Evolutionary conservation across 2,113 vertebrate genomes (phyloP).

Genomic region (Rhinoderma darwinii): DNA sequence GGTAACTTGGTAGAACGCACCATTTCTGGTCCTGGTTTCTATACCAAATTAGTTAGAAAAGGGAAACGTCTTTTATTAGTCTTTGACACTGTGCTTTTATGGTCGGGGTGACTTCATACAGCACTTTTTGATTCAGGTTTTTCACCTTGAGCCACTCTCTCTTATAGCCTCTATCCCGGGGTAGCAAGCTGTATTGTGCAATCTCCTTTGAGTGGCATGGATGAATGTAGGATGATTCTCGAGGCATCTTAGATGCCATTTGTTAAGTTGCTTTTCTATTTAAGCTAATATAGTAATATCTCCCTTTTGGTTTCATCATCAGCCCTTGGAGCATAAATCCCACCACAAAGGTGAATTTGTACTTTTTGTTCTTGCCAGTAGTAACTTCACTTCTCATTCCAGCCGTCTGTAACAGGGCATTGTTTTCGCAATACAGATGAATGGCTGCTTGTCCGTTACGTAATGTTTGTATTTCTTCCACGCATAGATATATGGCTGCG

Average conservation of each 20-base stretch:
- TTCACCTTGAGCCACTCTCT: neutral
- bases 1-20: no score
- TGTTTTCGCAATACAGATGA: neutral
- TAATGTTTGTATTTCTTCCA: neutral
- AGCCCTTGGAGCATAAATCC: neutral
- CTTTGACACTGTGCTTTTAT: no score
- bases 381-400: neutral
- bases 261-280: neutral
- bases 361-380: neutral
- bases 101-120: no score
- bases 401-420: neutral
- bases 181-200: neutral
- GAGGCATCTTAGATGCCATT: neutral
- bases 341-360: neutral
- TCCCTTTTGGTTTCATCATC: neutral
- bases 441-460: neutral
- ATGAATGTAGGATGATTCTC: neutral
- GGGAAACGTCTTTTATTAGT: no score
- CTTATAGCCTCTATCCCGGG: no score
- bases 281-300: neutral
- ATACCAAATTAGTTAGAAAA: no score
- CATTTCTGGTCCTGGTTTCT: no score
- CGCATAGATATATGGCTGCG: neutral
- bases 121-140: no score
- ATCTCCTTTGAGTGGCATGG: neutral